A percentile compares a stretch with the other conserved stretches of the same genome.
These are phyloP conservation scores for Calephelis nemesis DNA, from an alignment of 1,140 invertebrate genomes.

Conservation along the genomic window DNA sequence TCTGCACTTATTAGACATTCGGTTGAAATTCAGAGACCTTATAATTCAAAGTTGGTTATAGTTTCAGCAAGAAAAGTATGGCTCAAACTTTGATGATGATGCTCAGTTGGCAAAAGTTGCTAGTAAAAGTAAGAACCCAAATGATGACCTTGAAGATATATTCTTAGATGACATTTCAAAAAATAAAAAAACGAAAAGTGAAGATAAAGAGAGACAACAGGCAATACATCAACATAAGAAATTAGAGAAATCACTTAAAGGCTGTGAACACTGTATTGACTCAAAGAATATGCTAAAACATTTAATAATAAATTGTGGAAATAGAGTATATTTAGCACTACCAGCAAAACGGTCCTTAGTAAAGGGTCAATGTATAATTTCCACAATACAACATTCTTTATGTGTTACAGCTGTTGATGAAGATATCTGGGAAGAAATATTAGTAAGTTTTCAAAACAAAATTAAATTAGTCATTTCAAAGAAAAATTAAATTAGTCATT, in stretches of 20 bases:
- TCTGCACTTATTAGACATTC: too few species aligned
- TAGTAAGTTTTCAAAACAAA: slow-evolving; percentile 74
- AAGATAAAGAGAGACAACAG: slow-evolving; percentile 82
- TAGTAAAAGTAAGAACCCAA: slow-evolving; percentile 83
- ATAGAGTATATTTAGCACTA: slow-evolving; percentile 90
- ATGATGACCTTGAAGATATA: slow-evolving; percentile 92
- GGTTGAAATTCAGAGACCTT: too few species aligned
- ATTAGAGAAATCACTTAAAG: slow-evolving; percentile 85
- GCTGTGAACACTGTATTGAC: slow-evolving; percentile 91
- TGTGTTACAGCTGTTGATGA: slow-evolving; percentile 93
- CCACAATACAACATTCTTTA: slow-evolving; percentile 89
- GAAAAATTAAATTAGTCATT: too few species aligned
- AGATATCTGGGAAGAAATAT: slow-evolving; percentile 94
- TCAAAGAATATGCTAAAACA: slow-evolving; percentile 90
- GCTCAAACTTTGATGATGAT: slow-evolving; percentile 89
- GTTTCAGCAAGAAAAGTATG: slow-evolving; percentile 94
- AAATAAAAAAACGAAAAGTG: slow-evolving; percentile 82
- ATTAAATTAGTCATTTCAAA: neutral
- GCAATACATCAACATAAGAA: slow-evolving; percentile 88
- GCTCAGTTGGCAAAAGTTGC: slow-evolving; percentile 88
- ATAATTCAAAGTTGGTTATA: slow-evolving; percentile 67
- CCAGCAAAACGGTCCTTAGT: slow-evolving; percentile 89
- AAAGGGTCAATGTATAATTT: slow-evolving; percentile 93
- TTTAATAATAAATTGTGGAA: slow-evolving; percentile 90
- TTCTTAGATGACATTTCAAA: slow-evolving; percentile 87